These are phyloP conservation scores for Protonemura montana DNA, from an alignment of 2,888 invertebrate genomes.

Conservation along the genomic window DNA sequence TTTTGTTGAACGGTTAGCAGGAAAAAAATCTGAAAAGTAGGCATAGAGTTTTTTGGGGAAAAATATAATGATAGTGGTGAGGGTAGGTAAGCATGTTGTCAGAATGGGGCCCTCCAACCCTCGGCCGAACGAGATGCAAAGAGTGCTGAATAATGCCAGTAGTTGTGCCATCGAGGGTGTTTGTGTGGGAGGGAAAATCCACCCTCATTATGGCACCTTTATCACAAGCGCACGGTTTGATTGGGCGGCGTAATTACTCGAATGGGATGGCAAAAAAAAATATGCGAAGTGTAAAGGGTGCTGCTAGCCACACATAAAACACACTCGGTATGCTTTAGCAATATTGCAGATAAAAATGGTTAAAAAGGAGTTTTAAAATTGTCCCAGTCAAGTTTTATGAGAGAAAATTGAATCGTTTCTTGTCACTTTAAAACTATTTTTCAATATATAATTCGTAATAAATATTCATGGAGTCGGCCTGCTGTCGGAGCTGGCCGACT, in stretches of 20 bases:
- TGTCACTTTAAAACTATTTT: neutral
- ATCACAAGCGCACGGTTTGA: neutral
- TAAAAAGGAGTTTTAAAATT: too few species aligned
- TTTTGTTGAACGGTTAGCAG: slow-evolving; percentile 24
- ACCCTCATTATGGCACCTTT: slow-evolving; percentile 5
- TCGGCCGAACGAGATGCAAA: neutral
- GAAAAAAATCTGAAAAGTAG: slow-evolving; percentile 26
- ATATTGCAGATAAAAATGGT: neutral
- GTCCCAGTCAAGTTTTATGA: neutral
- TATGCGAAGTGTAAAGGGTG: neutral
- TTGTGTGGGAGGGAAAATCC: neutral
- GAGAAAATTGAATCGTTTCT: neutral
- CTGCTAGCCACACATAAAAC: neutral
- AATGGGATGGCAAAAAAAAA: neutral
- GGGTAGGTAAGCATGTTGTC: neutral
- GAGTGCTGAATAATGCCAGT: neutral
- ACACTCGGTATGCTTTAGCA: neutral
- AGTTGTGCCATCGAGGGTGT: neutral
- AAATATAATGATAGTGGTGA: slow-evolving; percentile 19
- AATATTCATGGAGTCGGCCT: neutral
- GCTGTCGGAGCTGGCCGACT: neutral
- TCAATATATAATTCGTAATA: neutral
- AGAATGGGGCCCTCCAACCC: neutral
- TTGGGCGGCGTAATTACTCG: neutral
- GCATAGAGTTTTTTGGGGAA: neutral